phyloP scores from a whole-genome alignment of 2,113 vertebrate species.

The Indri indri region DNA sequence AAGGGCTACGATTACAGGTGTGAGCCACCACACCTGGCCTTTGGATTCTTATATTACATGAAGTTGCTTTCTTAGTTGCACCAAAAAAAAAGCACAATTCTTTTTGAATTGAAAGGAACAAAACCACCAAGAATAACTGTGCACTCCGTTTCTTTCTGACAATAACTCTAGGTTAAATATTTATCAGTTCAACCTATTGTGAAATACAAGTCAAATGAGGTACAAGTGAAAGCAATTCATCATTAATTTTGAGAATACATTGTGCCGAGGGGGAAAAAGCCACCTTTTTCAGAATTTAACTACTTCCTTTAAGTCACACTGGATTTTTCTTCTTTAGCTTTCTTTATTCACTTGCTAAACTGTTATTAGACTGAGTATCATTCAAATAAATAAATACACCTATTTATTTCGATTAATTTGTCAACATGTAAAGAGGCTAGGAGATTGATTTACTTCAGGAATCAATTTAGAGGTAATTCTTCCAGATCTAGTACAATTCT shows the following conservation, averaged over 20 bases:
- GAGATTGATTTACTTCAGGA: constrained; percentile 67
- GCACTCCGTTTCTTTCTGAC: not conserved
- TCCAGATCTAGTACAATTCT: constrained; percentile 66
- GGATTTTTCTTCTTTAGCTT: constrained; percentile 66
- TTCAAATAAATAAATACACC: constrained; percentile 75
- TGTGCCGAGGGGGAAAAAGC: not conserved
- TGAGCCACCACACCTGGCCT: too few relatives aligned
- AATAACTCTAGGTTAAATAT: not conserved
- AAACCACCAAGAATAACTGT: not conserved
- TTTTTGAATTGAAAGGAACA: not conserved
- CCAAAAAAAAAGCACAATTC: not conserved
- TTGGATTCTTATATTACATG: not conserved
- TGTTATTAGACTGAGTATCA: constrained; percentile 59
- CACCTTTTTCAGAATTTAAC: constrained; percentile 23
- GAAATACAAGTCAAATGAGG: constrained; percentile 20
- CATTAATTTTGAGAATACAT: not conserved
- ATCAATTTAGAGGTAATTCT: constrained; percentile 74
- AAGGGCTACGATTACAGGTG: too few relatives aligned
- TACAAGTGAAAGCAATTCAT: not conserved
- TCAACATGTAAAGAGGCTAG: constrained; percentile 58
- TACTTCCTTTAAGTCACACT: not conserved
- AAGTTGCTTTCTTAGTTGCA: not conserved
- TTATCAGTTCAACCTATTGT: constrained; percentile 1
- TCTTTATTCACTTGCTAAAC: constrained; percentile 55
- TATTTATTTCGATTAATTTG: constrained; percentile 68